These are phyloP conservation scores for Microctenopoma stevenorrisi DNA, from an alignment of 2,797 vertebrate species.

Conservation along the genomic window DNA sequence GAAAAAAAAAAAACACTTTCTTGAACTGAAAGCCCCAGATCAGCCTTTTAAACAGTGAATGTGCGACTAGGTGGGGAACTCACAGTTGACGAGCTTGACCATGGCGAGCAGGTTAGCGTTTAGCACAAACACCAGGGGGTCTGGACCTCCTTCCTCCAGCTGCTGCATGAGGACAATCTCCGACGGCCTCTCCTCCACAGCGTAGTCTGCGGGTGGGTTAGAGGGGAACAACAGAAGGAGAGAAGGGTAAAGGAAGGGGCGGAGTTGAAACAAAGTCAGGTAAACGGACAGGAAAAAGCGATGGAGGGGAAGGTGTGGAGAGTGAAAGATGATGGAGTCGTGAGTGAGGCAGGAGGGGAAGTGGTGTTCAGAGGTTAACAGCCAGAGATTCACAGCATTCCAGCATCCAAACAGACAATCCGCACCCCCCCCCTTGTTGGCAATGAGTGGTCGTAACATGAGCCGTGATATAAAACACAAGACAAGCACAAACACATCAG, in stretches of 20 bases:
- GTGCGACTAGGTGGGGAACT: constrained; percentile 65
- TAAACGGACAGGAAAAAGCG: background rate
- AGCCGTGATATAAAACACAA: constrained; percentile 59
- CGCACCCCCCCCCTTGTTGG: background rate
- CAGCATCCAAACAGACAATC: constrained; percentile 13
- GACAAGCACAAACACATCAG: constrained; percentile 52
- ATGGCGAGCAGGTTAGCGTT: constrained; percentile 98
- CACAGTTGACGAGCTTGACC: constrained; percentile 99
- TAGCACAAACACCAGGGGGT: constrained; percentile 98
- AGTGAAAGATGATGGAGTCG: constrained; percentile 9
- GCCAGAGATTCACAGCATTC: constrained; percentile 11
- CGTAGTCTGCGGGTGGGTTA: constrained; percentile 86
- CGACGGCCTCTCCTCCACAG: constrained; percentile 95
- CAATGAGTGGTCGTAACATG: constrained; percentile 54
- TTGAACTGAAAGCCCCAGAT: background rate
- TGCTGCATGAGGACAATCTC: constrained; percentile 97
- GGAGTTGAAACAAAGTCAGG: constrained; percentile 34
- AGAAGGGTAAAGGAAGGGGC: constrained; percentile 4
- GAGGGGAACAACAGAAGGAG: constrained; percentile 7
- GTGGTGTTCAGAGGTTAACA: constrained; percentile 14
- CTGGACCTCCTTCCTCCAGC: constrained; percentile 93
- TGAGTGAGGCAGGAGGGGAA: constrained; percentile 9
- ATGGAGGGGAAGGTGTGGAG: constrained; percentile 22
- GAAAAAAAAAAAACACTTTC: background rate
- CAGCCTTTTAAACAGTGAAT: background rate